Evolutionary conservation across 2,797 vertebrate species (phyloP), one percentile per base, ranked within the genome.

Genomic region (Anas georgica): DNA sequence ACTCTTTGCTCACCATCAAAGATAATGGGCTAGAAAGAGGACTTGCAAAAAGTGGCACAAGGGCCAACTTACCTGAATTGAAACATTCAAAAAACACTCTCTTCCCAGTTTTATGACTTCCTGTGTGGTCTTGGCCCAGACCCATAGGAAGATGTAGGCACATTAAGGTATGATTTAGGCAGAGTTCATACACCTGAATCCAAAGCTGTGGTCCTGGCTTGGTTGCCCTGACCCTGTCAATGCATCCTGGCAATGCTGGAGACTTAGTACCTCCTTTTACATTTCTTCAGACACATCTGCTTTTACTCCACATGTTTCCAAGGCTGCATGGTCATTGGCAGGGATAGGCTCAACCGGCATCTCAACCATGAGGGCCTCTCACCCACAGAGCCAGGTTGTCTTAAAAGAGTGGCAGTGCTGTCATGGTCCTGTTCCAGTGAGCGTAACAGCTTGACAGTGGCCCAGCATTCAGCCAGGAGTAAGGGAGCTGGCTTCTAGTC

Each of bases 291-390:
- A 64, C 59, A 79, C 29, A 74, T 95, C 66, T 83, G 37, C 33
- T 69, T 91, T 86, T 55, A 20, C 63, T 90, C 69, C 66, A 48
- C n/a, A 1, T n/a, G 26, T 69, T 91, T 59, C 68, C 13, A 56
- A 17, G 15, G 75, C 39, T 1, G 1, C 0, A 0, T 26, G 35
- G 68, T 31, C 35, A 54, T 1, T 41, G 21, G 26, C 1, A 3
- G 46, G 46, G 39, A n/a, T 10, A n/a, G 73, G 45, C 21, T 39
- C 6, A 4, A 33, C 43, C 39, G 26, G 23, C 43, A 74, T 23
- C 45, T 29, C 6, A 5, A 41, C 28, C 48, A 20, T 13, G 12
- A 68, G 29, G 41, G 62, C 29, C 68, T 83, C 33, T 63, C 79
- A 35, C 12, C 26, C 45, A 29, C 29, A 3, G 5, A 56, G 17